A percentile compares a stretch with the other conserved stretches of the same genome.
Conservation (phyloP, 1,140 invertebrate genomes). For the Marisa cornuarietis region DNA sequence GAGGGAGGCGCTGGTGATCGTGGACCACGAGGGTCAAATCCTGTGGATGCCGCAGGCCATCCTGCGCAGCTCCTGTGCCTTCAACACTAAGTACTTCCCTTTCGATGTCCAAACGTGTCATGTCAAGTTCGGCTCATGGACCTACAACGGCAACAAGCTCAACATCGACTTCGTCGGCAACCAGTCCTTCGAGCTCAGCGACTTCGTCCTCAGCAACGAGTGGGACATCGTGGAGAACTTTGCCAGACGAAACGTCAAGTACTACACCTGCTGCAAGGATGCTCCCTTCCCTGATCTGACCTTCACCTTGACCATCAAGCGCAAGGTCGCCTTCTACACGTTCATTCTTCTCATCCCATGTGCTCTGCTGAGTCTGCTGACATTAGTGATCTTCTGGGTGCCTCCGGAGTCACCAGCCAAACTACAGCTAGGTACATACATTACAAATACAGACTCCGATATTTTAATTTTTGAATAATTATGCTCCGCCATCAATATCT, state of each 20-base stretch:
- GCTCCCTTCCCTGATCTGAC: slow-evolving; percentile 63
- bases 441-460: neutral
- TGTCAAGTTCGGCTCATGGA: slow-evolving; percentile 94
- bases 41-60: slow-evolving; percentile 78
- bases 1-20: slow-evolving; percentile 57
- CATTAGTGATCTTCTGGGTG: slow-evolving; percentile 64
- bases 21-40: slow-evolving; percentile 70
- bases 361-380: slow-evolving; percentile 60
- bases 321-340: slow-evolving; percentile 63
- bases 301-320: slow-evolving; percentile 52
- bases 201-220: slow-evolving; percentile 62
- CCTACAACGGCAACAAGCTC: slow-evolving; percentile 95
- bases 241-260: slow-evolving; percentile 46
- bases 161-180: slow-evolving; percentile 50
- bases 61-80: slow-evolving; percentile 74
- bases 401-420: slow-evolving; percentile 66
- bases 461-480: too few relatives aligned
- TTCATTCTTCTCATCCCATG: slow-evolving; percentile 64
- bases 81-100: slow-evolving; percentile 71
- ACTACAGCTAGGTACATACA: slow-evolving; percentile 58
- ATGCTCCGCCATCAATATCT: too few relatives aligned
- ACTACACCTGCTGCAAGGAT: slow-evolving; percentile 58
- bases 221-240: slow-evolving; percentile 56
- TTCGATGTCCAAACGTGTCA: slow-evolving; percentile 52
- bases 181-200: slow-evolving; percentile 40